A percentile compares a stretch with the other conserved stretches of the same genome.
phyloP scores from a whole-genome alignment of 64 coral and sea anemone genomes.

The Dendronephthya gigantea region DNA sequence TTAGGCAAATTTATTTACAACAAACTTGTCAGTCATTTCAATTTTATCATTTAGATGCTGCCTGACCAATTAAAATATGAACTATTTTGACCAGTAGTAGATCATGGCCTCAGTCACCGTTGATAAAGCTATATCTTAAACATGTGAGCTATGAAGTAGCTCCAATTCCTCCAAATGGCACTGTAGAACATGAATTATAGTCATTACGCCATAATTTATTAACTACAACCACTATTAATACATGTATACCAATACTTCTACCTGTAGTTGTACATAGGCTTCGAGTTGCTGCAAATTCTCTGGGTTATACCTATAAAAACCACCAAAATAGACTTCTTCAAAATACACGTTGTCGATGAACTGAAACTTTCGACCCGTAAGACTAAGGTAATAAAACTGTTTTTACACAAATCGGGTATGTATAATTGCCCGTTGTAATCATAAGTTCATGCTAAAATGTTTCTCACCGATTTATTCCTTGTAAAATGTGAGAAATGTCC shows the following conservation, averaged over 20 bases:
- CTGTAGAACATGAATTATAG: no score
- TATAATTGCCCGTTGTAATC: neutral
- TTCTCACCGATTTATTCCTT: neutral
- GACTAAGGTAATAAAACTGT: neutral
- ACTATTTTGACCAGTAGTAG: no score
- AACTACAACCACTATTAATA: neutral
- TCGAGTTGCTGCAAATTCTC: neutral
- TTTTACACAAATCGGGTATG: neutral
- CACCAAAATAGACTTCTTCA: neutral
- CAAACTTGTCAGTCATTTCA: no score
- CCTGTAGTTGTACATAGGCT: slow-evolving; percentile 6
- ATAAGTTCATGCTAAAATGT: neutral
- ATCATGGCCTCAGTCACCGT: no score
- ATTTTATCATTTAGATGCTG: no score
- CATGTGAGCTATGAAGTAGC: no score
- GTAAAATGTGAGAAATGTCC: neutral
- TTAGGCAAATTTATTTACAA: no score
- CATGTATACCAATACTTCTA: neutral
- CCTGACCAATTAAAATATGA: no score
- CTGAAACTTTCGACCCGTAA: neutral
- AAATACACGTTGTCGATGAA: neutral
- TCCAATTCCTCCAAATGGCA: no score
- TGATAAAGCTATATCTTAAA: no score
- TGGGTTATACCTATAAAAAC: neutral
- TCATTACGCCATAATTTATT: no score